Conservation (phyloP, 2,888 invertebrate species). For the Drosophila nigricruria region DNA sequence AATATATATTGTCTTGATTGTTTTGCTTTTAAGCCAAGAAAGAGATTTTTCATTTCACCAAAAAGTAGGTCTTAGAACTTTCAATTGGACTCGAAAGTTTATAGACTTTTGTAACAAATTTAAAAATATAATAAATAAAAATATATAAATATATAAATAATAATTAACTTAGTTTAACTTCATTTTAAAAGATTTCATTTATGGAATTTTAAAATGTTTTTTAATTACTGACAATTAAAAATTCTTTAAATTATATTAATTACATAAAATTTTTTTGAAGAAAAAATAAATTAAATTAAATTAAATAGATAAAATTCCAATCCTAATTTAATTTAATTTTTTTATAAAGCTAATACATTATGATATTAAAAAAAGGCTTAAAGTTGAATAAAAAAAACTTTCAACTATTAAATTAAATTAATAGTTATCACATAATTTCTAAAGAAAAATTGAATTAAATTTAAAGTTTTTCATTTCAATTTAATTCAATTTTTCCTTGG, state of each 20-base stretch:
- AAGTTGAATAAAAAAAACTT: too few relatives aligned
- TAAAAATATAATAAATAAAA: neutral
- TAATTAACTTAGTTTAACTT: neutral
- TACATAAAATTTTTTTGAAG: neutral
- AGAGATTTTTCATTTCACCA: neutral
- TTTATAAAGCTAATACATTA: too few relatives aligned
- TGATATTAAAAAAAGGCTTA: too few relatives aligned
- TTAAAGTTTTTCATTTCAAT: too few relatives aligned
- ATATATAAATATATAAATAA: too few relatives aligned
- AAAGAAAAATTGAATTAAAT: too few relatives aligned
- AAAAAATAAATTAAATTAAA: neutral
- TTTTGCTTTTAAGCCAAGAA: constrained; percentile 4
- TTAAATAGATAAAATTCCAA: too few relatives aligned
- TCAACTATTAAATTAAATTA: too few relatives aligned
- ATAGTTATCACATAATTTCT: too few relatives aligned
- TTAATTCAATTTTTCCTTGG: too few relatives aligned
- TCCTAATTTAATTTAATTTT: neutral
- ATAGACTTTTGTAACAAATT: neutral
- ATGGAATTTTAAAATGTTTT: neutral
- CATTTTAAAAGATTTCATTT: neutral
- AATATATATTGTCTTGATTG: constrained; percentile 24
- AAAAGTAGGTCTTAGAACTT: neutral
- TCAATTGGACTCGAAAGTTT: neutral
- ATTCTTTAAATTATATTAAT: neutral
- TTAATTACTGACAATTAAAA: too few relatives aligned